Evolutionary conservation across 2,888 invertebrate genomes (phyloP).

Genomic region (Microplitis manilae): DNA sequence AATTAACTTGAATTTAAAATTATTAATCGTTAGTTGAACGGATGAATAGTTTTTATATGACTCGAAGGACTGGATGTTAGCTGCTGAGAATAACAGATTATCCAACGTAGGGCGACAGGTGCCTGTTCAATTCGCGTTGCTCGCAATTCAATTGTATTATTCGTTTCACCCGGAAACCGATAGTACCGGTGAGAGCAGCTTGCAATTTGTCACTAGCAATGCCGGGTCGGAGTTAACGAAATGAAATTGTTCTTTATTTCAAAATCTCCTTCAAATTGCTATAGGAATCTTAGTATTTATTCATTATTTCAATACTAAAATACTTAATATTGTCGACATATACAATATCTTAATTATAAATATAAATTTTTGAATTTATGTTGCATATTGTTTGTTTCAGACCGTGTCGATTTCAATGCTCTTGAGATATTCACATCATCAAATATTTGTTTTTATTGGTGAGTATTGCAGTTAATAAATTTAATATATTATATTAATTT

Average conservation of each 20-base stretch:
- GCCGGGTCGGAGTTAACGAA: slow-evolving; percentile 39
- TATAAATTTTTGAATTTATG: background rate
- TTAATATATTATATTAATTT: background rate
- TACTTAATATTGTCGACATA: background rate
- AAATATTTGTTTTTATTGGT: slow-evolving; percentile 99
- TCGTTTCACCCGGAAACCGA: slow-evolving; percentile 61
- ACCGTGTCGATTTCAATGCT: slow-evolving; percentile 98
- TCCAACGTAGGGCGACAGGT: slow-evolving; percentile 63
- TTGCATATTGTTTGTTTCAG: slow-evolving; percentile 78
- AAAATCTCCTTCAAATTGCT: slow-evolving; percentile 6
- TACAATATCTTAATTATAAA: background rate
- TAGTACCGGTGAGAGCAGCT: slow-evolving; percentile 49
- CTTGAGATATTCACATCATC: slow-evolving; percentile 98
- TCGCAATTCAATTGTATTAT: slow-evolving; percentile 65
- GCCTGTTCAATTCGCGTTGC: slow-evolving; percentile 62
- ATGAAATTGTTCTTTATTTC: slow-evolving; percentile 44
- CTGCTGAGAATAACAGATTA: slow-evolving; percentile 60
- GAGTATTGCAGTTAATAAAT: slow-evolving; percentile 71
- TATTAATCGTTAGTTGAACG: slow-evolving; percentile 5
- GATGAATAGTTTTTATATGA: slow-evolving; percentile 8
- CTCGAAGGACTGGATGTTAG: slow-evolving; percentile 50
- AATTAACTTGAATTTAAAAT: background rate
- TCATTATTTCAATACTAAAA: background rate
- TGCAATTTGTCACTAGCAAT: slow-evolving; percentile 55
- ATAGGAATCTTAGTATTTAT: slow-evolving; percentile 3